Evolutionary conservation across 1,140 invertebrate genomes (phyloP).

Genomic region (Eubasilissa regina): DNA sequence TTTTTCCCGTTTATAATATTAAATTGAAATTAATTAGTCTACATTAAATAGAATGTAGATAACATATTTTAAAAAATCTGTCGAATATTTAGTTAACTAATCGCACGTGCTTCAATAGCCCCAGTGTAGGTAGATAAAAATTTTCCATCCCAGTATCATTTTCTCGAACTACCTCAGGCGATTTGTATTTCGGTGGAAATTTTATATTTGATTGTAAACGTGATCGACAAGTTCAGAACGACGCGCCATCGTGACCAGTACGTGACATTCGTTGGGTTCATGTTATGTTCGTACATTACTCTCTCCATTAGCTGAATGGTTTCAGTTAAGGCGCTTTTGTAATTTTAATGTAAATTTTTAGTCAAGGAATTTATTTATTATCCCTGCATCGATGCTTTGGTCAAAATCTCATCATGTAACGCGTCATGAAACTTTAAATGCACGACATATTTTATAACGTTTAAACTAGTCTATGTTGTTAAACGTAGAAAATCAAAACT

Average conservation of each 20-base stretch:
- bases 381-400: neutral
- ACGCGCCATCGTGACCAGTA: neutral
- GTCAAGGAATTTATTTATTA: neutral
- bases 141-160: constrained; percentile 15
- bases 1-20: neutral
- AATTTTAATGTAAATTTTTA: neutral
- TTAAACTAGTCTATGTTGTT: no score
- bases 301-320: neutral
- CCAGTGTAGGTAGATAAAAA: neutral
- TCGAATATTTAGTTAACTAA: neutral
- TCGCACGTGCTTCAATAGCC: neutral
- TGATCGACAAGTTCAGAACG: neutral
- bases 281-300: neutral
- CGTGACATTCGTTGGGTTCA: neutral
- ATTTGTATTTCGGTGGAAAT: constrained; percentile 17
- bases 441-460: no score
- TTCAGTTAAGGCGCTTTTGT: neutral
- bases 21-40: neutral
- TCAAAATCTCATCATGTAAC: neutral
- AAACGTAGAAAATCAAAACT: no score
- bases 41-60: neutral
- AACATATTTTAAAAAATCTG: neutral
- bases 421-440: no score
- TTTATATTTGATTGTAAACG: constrained; percentile 14
- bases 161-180: neutral